These are phyloP conservation scores for Scaptomyza pallida DNA, from an alignment of 1,140 invertebrate species.

Conservation along the genomic window DNA sequence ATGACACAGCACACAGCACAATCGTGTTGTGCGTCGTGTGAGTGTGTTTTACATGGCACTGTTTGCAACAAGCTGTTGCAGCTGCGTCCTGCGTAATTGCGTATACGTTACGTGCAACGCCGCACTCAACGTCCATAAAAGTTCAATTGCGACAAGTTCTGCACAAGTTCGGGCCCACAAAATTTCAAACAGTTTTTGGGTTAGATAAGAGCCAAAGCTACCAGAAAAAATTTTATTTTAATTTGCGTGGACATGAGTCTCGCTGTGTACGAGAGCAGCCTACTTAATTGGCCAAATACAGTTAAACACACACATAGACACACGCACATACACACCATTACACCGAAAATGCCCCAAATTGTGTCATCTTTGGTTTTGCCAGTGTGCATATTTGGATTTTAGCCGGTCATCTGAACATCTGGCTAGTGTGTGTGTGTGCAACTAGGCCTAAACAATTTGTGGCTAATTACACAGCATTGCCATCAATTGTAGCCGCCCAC, in stretches of 20 bases:
- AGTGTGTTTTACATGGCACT: conserved; percentile 5
- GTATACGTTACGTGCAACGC: conserved; percentile 63
- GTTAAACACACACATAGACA: conserved; percentile 33
- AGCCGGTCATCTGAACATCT: conserved; percentile 39
- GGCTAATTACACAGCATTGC: conserved; percentile 79
- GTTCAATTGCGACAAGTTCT: conserved; percentile 72
- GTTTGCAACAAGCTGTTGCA: conserved; percentile 22
- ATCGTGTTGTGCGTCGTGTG: not conserved
- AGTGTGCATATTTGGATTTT: conserved; percentile 70
- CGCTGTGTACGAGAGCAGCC: conserved; percentile 62
- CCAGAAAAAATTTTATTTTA: conserved; percentile 70
- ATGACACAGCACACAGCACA: not conserved
- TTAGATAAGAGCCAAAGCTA: conserved; percentile 10
- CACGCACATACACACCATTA: conserved; percentile 21
- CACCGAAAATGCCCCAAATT: conserved; percentile 54
- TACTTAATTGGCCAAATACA: conserved; percentile 69
- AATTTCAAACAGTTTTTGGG: conserved; percentile 60
- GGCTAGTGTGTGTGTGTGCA: conserved; percentile 52
- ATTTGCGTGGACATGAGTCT: conserved; percentile 57
- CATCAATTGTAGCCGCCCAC: conserved; percentile 65
- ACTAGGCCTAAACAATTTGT: conserved; percentile 81
- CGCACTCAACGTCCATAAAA: conserved; percentile 52
- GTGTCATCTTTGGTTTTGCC: conserved; percentile 78
- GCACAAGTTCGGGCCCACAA: conserved; percentile 45
- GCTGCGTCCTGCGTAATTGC: conserved; percentile 58